Evolutionary conservation across 2,113 vertebrate genomes (phyloP).

Genomic region (Pituophis catenifer): DNA sequence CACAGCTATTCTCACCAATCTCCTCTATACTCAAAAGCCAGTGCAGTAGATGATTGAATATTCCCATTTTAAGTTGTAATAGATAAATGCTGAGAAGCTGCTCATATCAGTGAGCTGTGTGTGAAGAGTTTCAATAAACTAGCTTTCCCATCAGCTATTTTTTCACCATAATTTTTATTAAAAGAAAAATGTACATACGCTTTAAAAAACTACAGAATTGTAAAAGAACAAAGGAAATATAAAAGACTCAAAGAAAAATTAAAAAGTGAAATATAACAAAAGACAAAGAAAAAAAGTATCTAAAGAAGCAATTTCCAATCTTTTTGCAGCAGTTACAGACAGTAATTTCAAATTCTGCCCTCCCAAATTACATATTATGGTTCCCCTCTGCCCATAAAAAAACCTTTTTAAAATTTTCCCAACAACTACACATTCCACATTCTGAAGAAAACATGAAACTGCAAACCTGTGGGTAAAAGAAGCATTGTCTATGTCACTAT

Average conservation of each 20-base stretch:
- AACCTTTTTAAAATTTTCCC: background rate
- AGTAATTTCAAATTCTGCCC: background rate
- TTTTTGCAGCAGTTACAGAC: background rate
- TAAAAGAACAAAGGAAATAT: background rate
- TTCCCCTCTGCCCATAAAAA: background rate
- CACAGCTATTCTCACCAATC: background rate
- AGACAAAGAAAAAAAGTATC: background rate
- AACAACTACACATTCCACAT: background rate
- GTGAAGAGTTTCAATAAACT: background rate
- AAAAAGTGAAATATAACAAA: background rate
- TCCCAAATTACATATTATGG: background rate
- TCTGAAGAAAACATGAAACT: background rate
- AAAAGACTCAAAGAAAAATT: background rate
- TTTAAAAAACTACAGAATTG: background rate
- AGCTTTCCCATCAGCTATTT: background rate
- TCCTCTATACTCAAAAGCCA: background rate
- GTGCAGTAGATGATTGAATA: background rate
- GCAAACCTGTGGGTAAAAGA: background rate
- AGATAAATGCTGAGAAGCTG: background rate
- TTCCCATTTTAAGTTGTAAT: background rate
- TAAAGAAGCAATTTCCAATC: background rate
- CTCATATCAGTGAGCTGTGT: background rate
- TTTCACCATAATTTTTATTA: background rate
- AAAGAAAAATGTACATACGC: background rate
- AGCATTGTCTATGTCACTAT: background rate